These are phyloP conservation scores for Hirtodrosophila trivittata DNA, from an alignment of 2,888 invertebrate genomes.

Conservation along the genomic window DNA sequence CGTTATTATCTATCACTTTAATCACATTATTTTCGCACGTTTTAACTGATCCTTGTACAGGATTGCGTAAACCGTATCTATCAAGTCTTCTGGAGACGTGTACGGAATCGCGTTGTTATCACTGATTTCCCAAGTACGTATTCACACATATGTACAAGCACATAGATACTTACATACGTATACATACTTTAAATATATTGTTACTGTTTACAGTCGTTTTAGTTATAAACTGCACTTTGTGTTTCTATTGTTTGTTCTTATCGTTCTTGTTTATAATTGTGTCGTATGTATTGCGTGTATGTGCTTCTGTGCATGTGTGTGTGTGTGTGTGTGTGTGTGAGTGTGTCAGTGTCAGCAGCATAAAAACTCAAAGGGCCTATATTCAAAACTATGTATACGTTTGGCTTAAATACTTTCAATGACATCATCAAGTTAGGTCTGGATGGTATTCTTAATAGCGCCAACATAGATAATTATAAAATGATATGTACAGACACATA, in stretches of 20 bases:
- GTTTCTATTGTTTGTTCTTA: conserved; percentile 49
- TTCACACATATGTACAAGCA: conserved; percentile 12
- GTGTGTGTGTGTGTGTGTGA: neutral
- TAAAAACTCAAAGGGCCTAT: conserved; percentile 24
- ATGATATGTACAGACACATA: neutral
- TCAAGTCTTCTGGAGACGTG: conserved; percentile 27
- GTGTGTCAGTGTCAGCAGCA: conserved; percentile 12
- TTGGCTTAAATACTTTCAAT: conserved; percentile 18
- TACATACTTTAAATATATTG: conserved; percentile 22
- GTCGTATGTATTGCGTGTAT: neutral
- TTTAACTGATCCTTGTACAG: conserved; percentile 12
- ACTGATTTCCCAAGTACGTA: conserved; percentile 6
- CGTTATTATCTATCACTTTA: conserved; percentile 4
- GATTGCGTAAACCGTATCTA: conserved; percentile 33
- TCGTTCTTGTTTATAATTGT: conserved; percentile 28
- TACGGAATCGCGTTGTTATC: conserved; percentile 35
- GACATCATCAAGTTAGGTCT: conserved; percentile 38
- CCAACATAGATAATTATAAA: conserved; percentile 12
- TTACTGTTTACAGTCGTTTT: conserved; percentile 38
- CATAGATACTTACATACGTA: conserved; percentile 4
- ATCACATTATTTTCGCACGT: neutral
- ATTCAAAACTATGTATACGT: neutral
- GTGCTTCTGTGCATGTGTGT: neutral
- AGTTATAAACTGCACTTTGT: conserved; percentile 63
- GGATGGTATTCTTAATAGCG: conserved; percentile 1